These are phyloP conservation scores for Drosophila albomicans DNA, from an alignment of 1,140 invertebrate genomes.

Conservation along the genomic window DNA sequence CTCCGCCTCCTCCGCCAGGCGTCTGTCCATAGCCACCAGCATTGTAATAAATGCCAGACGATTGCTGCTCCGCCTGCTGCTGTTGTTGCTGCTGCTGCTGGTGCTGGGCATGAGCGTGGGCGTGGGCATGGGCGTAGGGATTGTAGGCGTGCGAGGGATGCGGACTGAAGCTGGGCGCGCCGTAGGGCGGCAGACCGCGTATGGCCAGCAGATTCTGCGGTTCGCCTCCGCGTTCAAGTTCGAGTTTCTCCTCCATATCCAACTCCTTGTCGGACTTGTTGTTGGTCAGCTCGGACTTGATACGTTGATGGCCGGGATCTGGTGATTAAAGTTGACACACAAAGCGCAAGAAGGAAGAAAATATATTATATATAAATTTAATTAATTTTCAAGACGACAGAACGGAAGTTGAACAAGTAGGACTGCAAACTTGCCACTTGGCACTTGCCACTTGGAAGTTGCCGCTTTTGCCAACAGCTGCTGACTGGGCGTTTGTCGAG, in stretches of 20 bases:
- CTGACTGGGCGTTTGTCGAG: constrained; percentile 44
- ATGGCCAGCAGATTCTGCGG: constrained; percentile 86
- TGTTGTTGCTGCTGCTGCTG: constrained; percentile 51
- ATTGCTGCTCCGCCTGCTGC: constrained; percentile 52
- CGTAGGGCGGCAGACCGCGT: constrained; percentile 63
- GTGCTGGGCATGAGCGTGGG: constrained; percentile 54
- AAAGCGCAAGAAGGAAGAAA: constrained; percentile 11
- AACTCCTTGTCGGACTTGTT: constrained; percentile 77
- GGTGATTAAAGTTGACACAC: constrained; percentile 54
- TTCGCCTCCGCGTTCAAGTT: constrained; percentile 87
- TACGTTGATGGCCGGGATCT: constrained; percentile 73
- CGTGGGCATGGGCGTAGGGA: constrained; percentile 50
- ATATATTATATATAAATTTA: constrained; percentile 76
- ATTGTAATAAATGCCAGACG: constrained; percentile 57
- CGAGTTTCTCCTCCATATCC: constrained; percentile 86
- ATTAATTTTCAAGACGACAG: constrained; percentile 70
- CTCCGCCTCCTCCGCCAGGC: constrained; percentile 39
- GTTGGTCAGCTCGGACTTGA: constrained; percentile 87
- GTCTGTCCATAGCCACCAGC: constrained; percentile 64
- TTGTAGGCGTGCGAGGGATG: constrained; percentile 70
- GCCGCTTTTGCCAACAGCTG: constrained; percentile 22
- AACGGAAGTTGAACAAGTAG: constrained; percentile 72
- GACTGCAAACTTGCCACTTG: constrained; percentile 58
- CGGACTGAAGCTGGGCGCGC: constrained; percentile 46
- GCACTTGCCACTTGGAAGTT: constrained; percentile 36